Evolutionary conservation across 2,797 vertebrate genomes (phyloP), one percentile per base, ranked within the genome.

Genomic region (Valencia hispanica): DNA sequence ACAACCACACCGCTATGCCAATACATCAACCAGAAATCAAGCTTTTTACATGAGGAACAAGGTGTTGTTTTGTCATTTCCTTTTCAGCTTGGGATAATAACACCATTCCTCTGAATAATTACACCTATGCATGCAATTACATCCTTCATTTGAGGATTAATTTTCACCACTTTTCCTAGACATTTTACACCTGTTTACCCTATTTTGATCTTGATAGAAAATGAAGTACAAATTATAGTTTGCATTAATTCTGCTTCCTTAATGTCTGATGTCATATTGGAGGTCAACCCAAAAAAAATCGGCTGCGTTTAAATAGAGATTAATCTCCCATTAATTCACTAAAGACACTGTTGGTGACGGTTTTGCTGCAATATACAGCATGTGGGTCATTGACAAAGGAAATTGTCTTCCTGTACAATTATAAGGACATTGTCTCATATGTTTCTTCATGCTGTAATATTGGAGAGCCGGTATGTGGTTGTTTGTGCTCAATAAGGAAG

Each of bases 21-120:
- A 83, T 84, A 75, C 74, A 78, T 81, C 75, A 77, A 79, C 65
- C 81, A 84, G 78, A 75, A 87, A 79, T 36, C 55, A 45, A 75
- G 34, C 72, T 75, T 50, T 66, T 32, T 77, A 66, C 25, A n/a
- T 1, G 1, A 79, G 59, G 70, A 32, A 50, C 79, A 75, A 87
- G 82, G 89, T 90, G 90, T 91, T 89, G 86, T 86, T 92, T 90
- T 94, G 85, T 89, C 86, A 78, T 82, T 91, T 88, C 86, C 83
- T 89, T 85, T 87, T 83, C 91, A 91, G 86, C 89, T 90, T n/a
- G 3, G 75, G 86, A 87, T 90, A 93, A 83, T 90, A 89, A 92
- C 88, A 86, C 82, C 78, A 36, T 83, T 76, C 80, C 78, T 65
- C 81, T 86, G 91, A 89, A 82, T 89, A 80, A 79, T 90, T 86